Conservation (phyloP, 2,888 invertebrate species). For the Metopia argyrocephala region DNA sequence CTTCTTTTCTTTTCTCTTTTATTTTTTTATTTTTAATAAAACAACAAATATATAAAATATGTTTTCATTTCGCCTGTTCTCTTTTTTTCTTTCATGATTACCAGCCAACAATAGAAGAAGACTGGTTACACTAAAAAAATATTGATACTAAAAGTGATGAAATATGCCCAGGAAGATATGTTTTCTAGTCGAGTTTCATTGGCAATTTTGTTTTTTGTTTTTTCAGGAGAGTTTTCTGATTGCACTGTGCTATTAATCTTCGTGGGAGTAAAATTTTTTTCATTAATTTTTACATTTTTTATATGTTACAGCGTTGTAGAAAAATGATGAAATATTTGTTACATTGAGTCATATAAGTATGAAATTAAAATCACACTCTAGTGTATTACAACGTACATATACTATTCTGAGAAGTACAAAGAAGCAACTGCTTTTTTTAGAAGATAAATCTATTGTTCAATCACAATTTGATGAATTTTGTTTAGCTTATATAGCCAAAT, state of each 20-base stretch:
- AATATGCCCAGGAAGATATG: too few relatives aligned
- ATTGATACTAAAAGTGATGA: slow-evolving; percentile 48
- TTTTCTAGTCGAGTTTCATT: too few relatives aligned
- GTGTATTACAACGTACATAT: slow-evolving; percentile 71
- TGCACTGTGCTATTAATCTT: slow-evolving; percentile 73
- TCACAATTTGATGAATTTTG: too few relatives aligned
- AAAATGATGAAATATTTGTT: slow-evolving; percentile 66
- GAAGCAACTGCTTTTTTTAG: too few relatives aligned
- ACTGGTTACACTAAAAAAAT: slow-evolving; percentile 42
- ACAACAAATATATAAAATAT: not conserved
- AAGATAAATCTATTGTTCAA: too few relatives aligned
- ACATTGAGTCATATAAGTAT: slow-evolving; percentile 76
- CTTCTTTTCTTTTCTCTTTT: too few relatives aligned
- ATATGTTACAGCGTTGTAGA: slow-evolving; percentile 24
- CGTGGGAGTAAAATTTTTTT: slow-evolving; percentile 73
- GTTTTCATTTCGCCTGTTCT: not conserved
- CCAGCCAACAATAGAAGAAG: slow-evolving; percentile 28
- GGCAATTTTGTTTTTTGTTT: slow-evolving; percentile 14
- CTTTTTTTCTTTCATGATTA: slow-evolving; percentile 19
- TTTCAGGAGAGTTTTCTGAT: too few relatives aligned
- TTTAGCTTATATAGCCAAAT: too few relatives aligned
- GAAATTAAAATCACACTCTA: slow-evolving; percentile 79
- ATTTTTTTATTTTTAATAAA: not conserved
- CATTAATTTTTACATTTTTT: slow-evolving; percentile 52
- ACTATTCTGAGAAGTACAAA: too few relatives aligned